Conservation (phyloP, 2,113 vertebrate genomes). For the Melozone crissalis region DNA sequence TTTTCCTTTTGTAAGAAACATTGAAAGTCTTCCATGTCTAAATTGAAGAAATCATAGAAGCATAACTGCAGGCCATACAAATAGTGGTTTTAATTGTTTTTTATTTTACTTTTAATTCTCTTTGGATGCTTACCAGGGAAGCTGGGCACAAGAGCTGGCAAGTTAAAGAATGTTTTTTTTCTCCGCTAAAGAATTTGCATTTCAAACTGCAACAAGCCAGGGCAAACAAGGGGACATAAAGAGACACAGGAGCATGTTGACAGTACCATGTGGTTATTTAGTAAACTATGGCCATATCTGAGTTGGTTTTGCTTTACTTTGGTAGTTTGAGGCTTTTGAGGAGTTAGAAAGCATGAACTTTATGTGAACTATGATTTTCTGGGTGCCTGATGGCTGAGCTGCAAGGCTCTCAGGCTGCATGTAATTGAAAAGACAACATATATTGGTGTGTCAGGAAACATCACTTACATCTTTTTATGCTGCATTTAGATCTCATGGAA, state of each 20-base stretch:
- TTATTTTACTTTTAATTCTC: background rate
- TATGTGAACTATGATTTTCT: slow-evolving; percentile 23
- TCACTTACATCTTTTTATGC: background rate
- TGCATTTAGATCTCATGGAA: background rate
- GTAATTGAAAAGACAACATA: slow-evolving; percentile 37
- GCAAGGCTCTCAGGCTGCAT: background rate
- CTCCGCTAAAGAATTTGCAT: background rate
- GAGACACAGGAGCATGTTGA: background rate
- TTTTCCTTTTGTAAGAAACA: background rate
- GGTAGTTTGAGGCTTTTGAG: background rate
- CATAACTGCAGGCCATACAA: background rate
- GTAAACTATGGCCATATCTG: background rate
- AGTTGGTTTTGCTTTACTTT: background rate
- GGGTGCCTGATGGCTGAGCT: background rate
- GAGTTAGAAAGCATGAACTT: slow-evolving; percentile 37
- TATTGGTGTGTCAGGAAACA: slow-evolving; percentile 14
- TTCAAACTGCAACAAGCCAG: background rate
- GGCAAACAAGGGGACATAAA: background rate
- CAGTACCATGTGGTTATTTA: background rate
- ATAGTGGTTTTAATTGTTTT: background rate
- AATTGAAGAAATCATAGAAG: background rate
- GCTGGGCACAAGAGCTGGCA: background rate
- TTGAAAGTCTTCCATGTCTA: background rate
- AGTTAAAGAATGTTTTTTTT: background rate
- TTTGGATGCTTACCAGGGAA: background rate